phyloP scores from a whole-genome alignment of 2,113 vertebrate genomes.

The Malaclemys terrapin region DNA sequence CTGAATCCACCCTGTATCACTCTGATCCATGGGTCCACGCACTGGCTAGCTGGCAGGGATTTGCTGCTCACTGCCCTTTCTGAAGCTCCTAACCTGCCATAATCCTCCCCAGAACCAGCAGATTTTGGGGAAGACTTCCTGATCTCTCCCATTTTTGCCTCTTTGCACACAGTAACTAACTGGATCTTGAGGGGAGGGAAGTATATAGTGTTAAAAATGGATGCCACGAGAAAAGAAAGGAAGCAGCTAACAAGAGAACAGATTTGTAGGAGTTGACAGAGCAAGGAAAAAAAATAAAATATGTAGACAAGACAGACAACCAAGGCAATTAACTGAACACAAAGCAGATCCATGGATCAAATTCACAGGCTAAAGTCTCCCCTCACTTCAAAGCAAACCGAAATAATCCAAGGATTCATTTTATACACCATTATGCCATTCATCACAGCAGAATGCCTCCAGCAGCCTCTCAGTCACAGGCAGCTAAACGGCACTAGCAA shows the following conservation, averaged over 20 bases:
- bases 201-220: conserved; percentile 66
- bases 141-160: conserved; percentile 16
- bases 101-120: conserved; percentile 21
- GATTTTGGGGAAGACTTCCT: conserved; percentile 21
- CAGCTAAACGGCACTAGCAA: neutral
- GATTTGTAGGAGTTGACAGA: conserved; percentile 12
- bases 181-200: conserved; percentile 26
- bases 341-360: neutral
- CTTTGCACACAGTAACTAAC: conserved; percentile 57
- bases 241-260: conserved; percentile 37
- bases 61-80: neutral
- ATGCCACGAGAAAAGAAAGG: conserved; percentile 63
- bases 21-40: neutral
- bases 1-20: neutral
- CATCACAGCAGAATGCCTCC: neutral
- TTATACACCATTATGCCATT: neutral
- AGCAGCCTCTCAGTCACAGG: neutral
- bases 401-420: neutral
- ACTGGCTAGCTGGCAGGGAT: neutral
- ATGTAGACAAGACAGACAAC: neutral
- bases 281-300: neutral
- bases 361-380: neutral
- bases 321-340: neutral
- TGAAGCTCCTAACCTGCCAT: conserved; percentile 28
- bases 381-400: neutral